These are phyloP conservation scores for Therioaphis trifolii DNA, from an alignment of 2,888 invertebrate genomes.

Conservation along the genomic window DNA sequence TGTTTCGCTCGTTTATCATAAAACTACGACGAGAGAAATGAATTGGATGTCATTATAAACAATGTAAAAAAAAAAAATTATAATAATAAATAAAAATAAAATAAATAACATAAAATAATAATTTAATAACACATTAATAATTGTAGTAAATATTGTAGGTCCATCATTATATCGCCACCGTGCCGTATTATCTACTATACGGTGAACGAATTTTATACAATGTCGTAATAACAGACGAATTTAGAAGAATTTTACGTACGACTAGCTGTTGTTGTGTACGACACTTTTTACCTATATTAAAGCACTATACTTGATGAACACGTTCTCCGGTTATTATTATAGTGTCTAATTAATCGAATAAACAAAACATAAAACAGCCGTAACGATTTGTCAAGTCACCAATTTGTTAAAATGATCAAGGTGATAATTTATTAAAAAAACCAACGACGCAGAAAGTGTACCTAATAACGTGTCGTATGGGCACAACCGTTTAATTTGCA, in stretches of 20 bases:
- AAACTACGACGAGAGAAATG: constrained; percentile 26
- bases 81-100: too few relatives aligned
- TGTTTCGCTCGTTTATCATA: constrained; percentile 53
- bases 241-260: too few relatives aligned
- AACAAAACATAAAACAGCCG: too few relatives aligned
- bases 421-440: constrained; percentile 5
- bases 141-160: constrained; percentile 5
- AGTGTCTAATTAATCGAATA: too few relatives aligned
- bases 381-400: neutral
- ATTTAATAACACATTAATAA: constrained; percentile 9
- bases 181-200: neutral
- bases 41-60: constrained; percentile 49
- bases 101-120: constrained; percentile 16
- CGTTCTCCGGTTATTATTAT: too few relatives aligned
- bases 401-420: neutral
- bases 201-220: neutral
- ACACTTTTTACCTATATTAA: too few relatives aligned
- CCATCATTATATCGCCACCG: too few relatives aligned
- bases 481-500: neutral
- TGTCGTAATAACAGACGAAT: neutral
- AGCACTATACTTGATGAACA: too few relatives aligned
- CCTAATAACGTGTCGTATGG: neutral
- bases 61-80: neutral
- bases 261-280: too few relatives aligned
- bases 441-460: neutral